Base-by-base conservation (phyloP, 2,888 invertebrate genomes). In the Epirrhoe tristata region DNA sequence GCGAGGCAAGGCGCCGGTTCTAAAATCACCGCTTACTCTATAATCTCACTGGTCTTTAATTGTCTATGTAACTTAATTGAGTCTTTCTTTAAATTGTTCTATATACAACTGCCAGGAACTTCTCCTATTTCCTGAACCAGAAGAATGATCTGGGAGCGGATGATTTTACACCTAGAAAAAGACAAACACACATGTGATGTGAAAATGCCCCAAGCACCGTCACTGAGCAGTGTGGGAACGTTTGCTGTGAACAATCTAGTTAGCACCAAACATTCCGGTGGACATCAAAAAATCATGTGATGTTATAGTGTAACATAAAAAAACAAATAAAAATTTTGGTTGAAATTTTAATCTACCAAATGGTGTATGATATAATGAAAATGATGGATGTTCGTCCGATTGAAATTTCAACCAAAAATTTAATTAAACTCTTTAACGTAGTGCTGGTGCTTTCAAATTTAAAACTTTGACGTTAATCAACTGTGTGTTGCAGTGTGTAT, bases 101-200 rank as follows among this genome's bases (percentile, higher is more conserved):
- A 93, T 93, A 78, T 92, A 93, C 91, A 93, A 88, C 75, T 79
- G 85, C 89, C 91, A 90, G 91, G 91, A 91, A 86, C 88, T 86
- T 78, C 85, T 85, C 87, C 84, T 93, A 93, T 89, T 93, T 91
- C 90, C 93, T 93, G 93, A 93, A 93, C 93, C 93, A 93, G 93
- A 93, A 93, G 93, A 93, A 93, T 83, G 93, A 93, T 87, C 93
- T 89, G 87, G 93, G 93, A 84, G 90, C 93, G 87, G 93, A 90
- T 93, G 93, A 91, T 92, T 93, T 93, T 89, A 93, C 81, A 93
- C 93, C 93, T 93, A 93, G 87, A 91, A 93, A 91, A 90, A 90
- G 89, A 90, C 88, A 88, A 84, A 90, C 84, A 90, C 88, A 90
- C 86, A 90, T 82, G 85, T 86, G 80, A 86, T 78, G 87, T 87